Evolutionary conservation across 1,140 invertebrate genomes (phyloP).

Genomic region (Sitodiplosis mosellana): DNA sequence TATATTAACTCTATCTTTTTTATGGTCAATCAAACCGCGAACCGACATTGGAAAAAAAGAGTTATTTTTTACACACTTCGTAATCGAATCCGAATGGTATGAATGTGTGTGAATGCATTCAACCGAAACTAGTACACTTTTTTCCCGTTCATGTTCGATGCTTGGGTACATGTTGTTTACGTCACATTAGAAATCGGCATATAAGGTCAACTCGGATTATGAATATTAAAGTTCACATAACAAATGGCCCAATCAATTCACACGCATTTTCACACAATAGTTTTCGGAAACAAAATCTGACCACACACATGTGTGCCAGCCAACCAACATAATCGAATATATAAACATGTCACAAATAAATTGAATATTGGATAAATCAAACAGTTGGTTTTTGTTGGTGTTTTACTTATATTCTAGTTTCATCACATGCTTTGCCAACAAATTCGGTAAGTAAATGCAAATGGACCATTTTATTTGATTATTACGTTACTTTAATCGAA

Average conservation of each 20-base stretch:
- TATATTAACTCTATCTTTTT: no score
- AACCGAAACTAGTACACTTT: not conserved
- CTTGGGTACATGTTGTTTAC: not conserved
- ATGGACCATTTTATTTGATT: no score
- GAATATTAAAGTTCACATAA: not conserved
- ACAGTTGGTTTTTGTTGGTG: not conserved
- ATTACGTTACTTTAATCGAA: not conserved
- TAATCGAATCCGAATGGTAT: not conserved
- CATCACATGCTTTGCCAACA: not conserved
- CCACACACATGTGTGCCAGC: no score
- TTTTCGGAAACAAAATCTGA: no score
- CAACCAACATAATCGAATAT: no score
- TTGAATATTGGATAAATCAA: no score
- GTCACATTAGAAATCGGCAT: not conserved
- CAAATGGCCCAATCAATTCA: not conserved
- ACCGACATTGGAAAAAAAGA: not conserved
- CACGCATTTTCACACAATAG: no score
- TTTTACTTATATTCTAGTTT: not conserved
- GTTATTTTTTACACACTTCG: not conserved
- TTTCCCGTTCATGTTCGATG: not conserved
- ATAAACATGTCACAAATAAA: no score
- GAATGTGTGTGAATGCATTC: not conserved
- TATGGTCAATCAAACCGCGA: not conserved
- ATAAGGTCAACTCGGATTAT: not conserved
- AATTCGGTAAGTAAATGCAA: no score